Conservation (phyloP, 2,113 vertebrate genomes). For the Heptranchias perlo region DNA sequence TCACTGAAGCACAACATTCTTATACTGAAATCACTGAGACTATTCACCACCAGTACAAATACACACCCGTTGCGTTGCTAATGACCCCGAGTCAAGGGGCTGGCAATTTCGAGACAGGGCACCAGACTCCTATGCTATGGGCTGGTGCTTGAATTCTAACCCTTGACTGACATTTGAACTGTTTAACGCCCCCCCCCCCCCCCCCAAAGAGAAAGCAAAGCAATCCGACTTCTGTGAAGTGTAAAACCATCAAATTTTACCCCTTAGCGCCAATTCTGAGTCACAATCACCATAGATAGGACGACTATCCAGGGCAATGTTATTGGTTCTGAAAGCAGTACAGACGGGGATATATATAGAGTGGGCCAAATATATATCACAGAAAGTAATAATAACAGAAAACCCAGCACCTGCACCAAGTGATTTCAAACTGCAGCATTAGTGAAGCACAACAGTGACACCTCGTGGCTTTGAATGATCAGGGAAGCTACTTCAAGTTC, state of each 20-base stretch:
- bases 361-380: background rate
- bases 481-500: too few species aligned
- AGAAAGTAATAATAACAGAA: background rate
- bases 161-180: background rate
- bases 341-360: background rate
- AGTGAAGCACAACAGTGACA: background rate
- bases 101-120: too few species aligned
- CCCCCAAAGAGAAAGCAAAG: background rate
- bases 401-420: background rate
- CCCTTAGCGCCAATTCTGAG: background rate
- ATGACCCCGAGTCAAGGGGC: too few species aligned
- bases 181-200: too few species aligned
- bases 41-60: too few species aligned
- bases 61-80: too few species aligned
- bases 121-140: too few species aligned
- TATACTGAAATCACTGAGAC: too few species aligned
- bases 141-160: background rate
- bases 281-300: background rate
- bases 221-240: background rate
- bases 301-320: too few species aligned
- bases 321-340: background rate
- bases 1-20: too few species aligned
- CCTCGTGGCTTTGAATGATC: background rate
- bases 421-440: background rate
- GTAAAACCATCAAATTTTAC: background rate